Conservation (phyloP, 2,113 vertebrate species). For the Columba janthina region DNA sequence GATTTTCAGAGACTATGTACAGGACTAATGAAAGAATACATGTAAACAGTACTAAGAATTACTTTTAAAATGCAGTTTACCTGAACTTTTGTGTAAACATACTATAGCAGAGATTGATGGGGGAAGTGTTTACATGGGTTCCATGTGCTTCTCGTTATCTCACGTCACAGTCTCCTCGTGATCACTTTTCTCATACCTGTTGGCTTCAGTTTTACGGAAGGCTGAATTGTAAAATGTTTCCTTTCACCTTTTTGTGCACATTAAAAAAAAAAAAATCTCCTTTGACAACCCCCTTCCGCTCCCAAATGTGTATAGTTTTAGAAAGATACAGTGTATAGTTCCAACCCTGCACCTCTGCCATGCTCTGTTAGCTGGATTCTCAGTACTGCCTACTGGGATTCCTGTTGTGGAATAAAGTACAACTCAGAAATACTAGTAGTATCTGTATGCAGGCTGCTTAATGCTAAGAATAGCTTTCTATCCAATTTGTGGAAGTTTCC, state of each 20-base stretch:
- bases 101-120: neutral
- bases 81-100: neutral
- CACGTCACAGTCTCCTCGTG: rapidly evolving
- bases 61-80: neutral
- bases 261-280: neutral
- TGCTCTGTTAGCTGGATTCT: neutral
- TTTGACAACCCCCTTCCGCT: neutral
- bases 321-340: rapidly evolving
- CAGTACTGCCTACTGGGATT: neutral
- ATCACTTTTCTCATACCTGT: neutral
- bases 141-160: neutral
- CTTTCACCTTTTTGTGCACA: neutral
- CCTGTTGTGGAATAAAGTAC: neutral
- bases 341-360: neutral
- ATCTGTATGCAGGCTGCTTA: neutral
- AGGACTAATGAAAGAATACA: neutral
- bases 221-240: neutral
- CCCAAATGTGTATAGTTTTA: neutral
- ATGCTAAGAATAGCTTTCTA: neutral
- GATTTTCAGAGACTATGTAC: neutral
- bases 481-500: neutral
- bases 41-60: neutral
- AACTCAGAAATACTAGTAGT: neutral
- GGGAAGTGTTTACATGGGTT: neutral
- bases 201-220: neutral